Conservation (phyloP, 2,888 invertebrate genomes). For the Cheilosia vernalis region DNA sequence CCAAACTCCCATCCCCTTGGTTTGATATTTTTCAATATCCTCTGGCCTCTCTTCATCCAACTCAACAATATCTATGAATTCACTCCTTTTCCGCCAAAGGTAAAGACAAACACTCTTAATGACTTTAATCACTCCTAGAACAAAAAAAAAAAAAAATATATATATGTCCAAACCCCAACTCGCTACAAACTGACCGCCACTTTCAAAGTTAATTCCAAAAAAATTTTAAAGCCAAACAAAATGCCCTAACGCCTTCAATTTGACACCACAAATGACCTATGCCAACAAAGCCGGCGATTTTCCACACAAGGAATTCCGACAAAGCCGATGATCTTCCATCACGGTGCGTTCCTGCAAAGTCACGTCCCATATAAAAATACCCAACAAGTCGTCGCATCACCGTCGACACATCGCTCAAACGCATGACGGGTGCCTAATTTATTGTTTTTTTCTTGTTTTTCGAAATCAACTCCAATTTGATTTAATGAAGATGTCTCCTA, state of each 20-base stretch:
- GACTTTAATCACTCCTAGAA: not conserved
- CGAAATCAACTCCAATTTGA: constrained; percentile 42
- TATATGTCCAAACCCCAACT: too few species aligned
- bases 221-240: constrained; percentile 21
- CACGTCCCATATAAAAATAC: constrained; percentile 4
- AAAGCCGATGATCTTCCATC: not conserved
- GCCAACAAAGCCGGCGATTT: not conserved
- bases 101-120: constrained; percentile 22
- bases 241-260: constrained; percentile 41
- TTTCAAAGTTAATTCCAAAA: not conserved
- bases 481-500: constrained; percentile 57
- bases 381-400: constrained; percentile 15
- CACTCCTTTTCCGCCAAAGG: not conserved
- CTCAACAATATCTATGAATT: too few species aligned
- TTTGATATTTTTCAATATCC: too few species aligned
- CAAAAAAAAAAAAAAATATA: not conserved
- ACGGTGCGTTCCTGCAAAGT: constrained; percentile 22
- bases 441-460: constrained; percentile 33
- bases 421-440: constrained; percentile 1
- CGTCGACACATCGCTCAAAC: constrained; percentile 23
- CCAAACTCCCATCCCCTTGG: too few species aligned
- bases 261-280: constrained; percentile 11
- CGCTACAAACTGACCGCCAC: not conserved
- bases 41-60: too few species aligned
- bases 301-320: constrained; percentile 12